Base-by-base conservation (phyloP, 2,113 vertebrate genomes). In the Dolichotis patagonum region DNA sequence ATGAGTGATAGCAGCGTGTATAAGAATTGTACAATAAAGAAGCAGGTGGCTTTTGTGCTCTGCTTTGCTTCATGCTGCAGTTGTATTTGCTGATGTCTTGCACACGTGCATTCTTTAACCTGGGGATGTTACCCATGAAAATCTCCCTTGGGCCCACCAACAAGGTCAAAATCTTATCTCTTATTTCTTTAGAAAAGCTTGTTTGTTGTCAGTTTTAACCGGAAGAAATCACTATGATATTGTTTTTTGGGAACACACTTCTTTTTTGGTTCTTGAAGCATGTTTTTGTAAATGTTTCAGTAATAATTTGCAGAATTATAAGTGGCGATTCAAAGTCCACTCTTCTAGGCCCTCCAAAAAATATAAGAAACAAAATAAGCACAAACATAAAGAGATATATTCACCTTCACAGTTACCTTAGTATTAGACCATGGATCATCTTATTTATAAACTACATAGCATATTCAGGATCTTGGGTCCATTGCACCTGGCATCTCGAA, bases 181-280 rank as follows among this genome's bases (percentile, higher is more conserved):
- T 77, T 46, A 46, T 77, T 49, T 30, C 75, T 46, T 49, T 49
- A 30, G 41, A 49, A 77, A 49, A 46, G 0, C 22, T 85, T 89
- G 22, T 58, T 56, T 54, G 19, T 35, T 32, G 52, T 60, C 49
- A 75, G 49, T 90, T 95, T 54, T 96, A 94, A 63, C 63, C 38
- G 75, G 9, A 46, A 58, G 54, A 56, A 41, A 84, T 24, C 92
- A 67, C 85, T 85, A 43, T 88, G 73, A 78, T 49, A 60, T 82
- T 89, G 89, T 19, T 91, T 60, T 60, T 56, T 93, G 89, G 17
- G 69, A 28, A 60, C 62, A 73, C 43, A 56, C 38, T 93, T 88
- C 28, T 88, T n/a, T 94, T 94, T 95, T 62, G 87, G 24, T 90
- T 90, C 60, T 38, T 95, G 89, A 81, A 81, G 65, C 30, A 63